Evolutionary conservation across 2,113 vertebrate genomes (phyloP).

Genomic region (Psilopogon haemacephalus): DNA sequence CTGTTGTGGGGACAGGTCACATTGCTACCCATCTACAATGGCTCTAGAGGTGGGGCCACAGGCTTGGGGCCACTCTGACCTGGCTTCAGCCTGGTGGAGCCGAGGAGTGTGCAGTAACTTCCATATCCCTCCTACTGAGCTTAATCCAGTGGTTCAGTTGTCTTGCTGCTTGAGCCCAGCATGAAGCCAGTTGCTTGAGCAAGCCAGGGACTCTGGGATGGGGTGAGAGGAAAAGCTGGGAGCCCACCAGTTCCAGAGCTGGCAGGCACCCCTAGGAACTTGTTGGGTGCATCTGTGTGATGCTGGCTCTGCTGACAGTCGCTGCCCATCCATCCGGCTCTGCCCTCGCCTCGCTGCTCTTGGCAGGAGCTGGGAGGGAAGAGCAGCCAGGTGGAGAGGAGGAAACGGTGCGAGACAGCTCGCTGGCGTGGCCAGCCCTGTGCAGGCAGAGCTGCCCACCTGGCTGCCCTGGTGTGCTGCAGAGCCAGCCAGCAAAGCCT

Average conservation of each 20-base stretch:
- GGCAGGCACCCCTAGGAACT: background rate
- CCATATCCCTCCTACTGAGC: background rate
- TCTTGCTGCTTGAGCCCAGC: fast-evolving
- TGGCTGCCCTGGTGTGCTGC: background rate
- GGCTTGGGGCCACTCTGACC: no score
- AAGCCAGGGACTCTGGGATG: fast-evolving
- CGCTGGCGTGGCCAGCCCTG: background rate
- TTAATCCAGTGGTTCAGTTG: fast-evolving
- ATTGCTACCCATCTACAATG: background rate
- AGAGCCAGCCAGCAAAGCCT: fast-evolving
- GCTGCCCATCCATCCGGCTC: background rate
- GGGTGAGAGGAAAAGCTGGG: background rate
- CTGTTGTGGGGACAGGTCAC: fast-evolving
- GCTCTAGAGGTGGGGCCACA: no score
- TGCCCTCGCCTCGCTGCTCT: background rate
- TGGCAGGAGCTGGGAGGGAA: background rate
- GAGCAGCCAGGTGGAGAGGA: constrained; percentile 43
- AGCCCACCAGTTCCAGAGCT: background rate
- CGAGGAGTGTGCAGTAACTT: fast-evolving
- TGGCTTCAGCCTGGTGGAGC: fast-evolving
- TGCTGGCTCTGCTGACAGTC: background rate
- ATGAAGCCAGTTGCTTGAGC: fast-evolving
- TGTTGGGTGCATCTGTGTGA: fast-evolving
- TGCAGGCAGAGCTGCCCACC: background rate
- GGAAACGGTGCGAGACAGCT: background rate